Percentiles rank a stretch among this genome's conserved stretches.
Conservation (phyloP, 1,140 invertebrate species). For the Rhopalosiphum maidis region DNA sequence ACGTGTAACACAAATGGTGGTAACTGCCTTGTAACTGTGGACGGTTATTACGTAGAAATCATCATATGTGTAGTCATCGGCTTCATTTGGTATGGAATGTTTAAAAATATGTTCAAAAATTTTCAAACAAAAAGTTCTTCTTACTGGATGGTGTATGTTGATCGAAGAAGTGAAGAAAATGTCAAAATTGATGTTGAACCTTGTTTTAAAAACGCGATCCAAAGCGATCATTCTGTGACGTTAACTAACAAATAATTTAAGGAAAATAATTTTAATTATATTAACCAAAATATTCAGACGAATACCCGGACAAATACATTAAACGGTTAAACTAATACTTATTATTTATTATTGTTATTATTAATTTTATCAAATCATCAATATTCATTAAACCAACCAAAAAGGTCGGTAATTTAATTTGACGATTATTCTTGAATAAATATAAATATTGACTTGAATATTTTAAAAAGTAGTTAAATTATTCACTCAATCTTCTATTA, state of each 20-base stretch:
- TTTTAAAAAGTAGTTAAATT: too few species aligned
- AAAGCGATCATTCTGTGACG: neutral
- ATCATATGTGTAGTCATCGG: neutral
- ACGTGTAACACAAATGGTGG: neutral
- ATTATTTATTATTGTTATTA: neutral
- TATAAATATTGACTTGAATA: too few species aligned
- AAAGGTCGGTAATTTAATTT: neutral
- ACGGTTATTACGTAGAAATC: constrained; percentile 42
- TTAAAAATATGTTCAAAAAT: neutral
- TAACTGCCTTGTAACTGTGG: neutral
- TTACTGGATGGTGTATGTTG: neutral
- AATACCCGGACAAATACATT: neutral
- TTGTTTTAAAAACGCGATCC: neutral
- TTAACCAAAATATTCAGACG: neutral
- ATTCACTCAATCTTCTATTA: too few species aligned
- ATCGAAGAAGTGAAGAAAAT: neutral
- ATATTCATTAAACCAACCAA: neutral
- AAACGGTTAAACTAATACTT: neutral
- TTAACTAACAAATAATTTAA: neutral
- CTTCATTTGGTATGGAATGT: constrained; percentile 1
- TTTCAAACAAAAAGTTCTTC: constrained; percentile 12
- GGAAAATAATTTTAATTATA: neutral
- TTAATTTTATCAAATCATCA: neutral
- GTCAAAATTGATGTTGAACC: neutral
- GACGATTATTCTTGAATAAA: neutral